Evolutionary conservation across 1,140 invertebrate genomes (phyloP), one percentile per base, ranked within the genome.

Genomic region (Meloidogyne hapla): DNA sequence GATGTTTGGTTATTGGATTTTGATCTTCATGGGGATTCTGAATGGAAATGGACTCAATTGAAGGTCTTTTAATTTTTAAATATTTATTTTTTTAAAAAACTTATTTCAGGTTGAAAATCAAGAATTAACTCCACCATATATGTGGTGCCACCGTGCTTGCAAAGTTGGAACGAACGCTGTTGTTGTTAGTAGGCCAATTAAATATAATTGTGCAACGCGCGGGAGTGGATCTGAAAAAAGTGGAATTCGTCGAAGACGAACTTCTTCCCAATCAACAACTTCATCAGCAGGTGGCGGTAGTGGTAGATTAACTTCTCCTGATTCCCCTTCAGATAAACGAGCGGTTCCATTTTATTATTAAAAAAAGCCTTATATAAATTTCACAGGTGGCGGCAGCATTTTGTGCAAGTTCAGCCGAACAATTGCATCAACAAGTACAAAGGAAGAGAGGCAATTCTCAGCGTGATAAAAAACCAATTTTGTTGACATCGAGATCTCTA

Each of bases 131-230:
- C 80, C 94, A 21, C 91, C 92, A 5, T 92, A 94, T 85, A 92
- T 95, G 83, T 95, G 94, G 92, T 94, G 93, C 88, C 94, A 94
- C 90, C 93, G 93, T 76, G 93, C 93, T 74, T 94, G 94, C 88
- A 93, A 92, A 87, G 92, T 93, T 74, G 74, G 79, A 64, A 79
- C 64, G 9, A 80, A 80, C 23, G 79, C 79, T 21, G 79, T 80
- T 8, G 40, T 80, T 70, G 38, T 79, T 40, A 82, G 75, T 62
- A 72, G 79, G 12, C 79, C 80, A 26, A 80, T 69, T n/a, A 78
- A 80, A 63, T 38, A 48, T 64, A 33, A 42, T 70, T 56, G 56
- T 21, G n/a, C 26, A 15, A 38, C 15, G 45, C 66, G 45, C 10
- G 70, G 67, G 18, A 79, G 78, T 23, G 28, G 12, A 23, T 63